Percentiles rank a stretch among this genome's conserved stretches.
Conservation (phyloP, 2,888 invertebrate species). For the Lithophane socia region DNA sequence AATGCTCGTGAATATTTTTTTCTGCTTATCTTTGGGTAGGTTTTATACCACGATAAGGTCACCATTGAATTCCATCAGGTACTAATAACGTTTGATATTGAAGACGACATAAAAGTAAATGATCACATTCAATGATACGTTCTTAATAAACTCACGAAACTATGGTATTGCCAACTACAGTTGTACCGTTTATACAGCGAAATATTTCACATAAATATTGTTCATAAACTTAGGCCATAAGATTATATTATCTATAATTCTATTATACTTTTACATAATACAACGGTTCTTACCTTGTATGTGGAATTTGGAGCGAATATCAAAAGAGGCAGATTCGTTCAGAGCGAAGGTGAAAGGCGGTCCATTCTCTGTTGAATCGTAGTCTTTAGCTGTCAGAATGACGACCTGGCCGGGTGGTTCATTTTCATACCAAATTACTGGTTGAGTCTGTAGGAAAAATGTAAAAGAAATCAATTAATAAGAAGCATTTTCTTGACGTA, state of each 20-base stretch:
- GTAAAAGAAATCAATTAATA: background rate
- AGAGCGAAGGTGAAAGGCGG: slow-evolving; percentile 95
- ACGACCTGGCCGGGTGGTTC: slow-evolving; percentile 93
- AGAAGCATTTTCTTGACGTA: background rate
- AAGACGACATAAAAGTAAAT: slow-evolving; percentile 5
- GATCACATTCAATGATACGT: slow-evolving; percentile 5
- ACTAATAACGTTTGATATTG: slow-evolving; percentile 16
- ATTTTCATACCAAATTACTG: slow-evolving; percentile 96
- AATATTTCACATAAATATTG: background rate
- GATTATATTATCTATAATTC: background rate
- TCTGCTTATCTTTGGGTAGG: background rate
- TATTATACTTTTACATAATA: slow-evolving; percentile 2
- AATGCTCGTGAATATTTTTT: slow-evolving; percentile 10
- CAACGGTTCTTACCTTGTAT: slow-evolving; percentile 90
- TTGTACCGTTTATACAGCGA: background rate
- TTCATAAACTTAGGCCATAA: background rate
- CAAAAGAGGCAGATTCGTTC: slow-evolving; percentile 91
- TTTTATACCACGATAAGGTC: background rate
- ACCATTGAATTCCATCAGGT: background rate
- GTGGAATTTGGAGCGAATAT: slow-evolving; percentile 93
- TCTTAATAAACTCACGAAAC: slow-evolving; percentile 21
- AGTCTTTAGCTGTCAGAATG: slow-evolving; percentile 94
- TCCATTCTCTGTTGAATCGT: slow-evolving; percentile 95
- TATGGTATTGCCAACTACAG: slow-evolving; percentile 5
- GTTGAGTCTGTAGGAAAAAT: slow-evolving; percentile 90